These are phyloP conservation scores for Nycticebus coucang DNA, from an alignment of 2,113 vertebrate species.

Conservation along the genomic window DNA sequence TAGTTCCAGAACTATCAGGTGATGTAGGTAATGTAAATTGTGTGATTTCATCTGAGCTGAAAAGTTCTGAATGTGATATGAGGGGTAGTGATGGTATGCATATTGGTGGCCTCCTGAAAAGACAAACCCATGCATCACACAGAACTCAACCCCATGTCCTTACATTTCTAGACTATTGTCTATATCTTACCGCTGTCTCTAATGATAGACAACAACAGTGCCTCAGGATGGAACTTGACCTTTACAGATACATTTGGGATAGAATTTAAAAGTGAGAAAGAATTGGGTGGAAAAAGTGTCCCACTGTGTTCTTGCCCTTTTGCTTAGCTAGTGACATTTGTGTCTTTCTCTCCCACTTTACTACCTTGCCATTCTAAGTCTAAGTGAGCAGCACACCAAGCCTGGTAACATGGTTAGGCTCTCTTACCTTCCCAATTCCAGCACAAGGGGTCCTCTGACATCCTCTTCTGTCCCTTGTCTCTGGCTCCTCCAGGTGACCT, in stretches of 20 bases:
- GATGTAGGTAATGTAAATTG: background rate
- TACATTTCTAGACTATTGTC: background rate
- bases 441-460: slow-evolving; percentile 64
- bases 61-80: rapidly evolving
- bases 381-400: background rate
- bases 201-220: background rate
- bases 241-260: slow-evolving; percentile 38
- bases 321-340: background rate
- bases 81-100: background rate
- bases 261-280: background rate
- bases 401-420: background rate
- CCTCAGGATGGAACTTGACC: slow-evolving; percentile 30
- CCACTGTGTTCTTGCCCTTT: background rate
- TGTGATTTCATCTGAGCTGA: background rate
- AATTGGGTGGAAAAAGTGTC: background rate
- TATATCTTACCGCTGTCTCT: background rate
- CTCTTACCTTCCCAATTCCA: slow-evolving; percentile 40
- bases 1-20: background rate
- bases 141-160: background rate
- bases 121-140: background rate
- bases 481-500: slow-evolving; percentile 52
- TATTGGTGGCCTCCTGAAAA: no score
- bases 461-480: slow-evolving; percentile 64
- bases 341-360: background rate
- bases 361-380: background rate